Evolutionary conservation across 2,888 invertebrate species (phyloP).

Genomic region (Actias luna): DNA sequence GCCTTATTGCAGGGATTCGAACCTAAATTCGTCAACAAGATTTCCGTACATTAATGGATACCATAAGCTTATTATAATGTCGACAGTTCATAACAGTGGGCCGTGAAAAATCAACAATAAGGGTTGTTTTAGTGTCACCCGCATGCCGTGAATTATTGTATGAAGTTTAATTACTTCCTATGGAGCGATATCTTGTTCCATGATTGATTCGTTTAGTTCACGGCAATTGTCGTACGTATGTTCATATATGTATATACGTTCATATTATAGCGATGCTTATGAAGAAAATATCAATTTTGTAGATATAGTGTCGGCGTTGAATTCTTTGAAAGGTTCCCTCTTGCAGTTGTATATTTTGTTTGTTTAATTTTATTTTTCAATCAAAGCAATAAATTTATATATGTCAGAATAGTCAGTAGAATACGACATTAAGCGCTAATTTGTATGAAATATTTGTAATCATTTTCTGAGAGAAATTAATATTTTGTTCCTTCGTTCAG

Average conservation of each 20-base stretch:
- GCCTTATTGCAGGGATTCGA: no score
- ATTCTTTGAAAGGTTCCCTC: no score
- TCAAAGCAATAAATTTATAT: no score
- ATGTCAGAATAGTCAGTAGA: no score
- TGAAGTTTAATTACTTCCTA: conserved; percentile 36
- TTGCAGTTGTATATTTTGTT: no score
- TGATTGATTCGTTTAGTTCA: conserved; percentile 7
- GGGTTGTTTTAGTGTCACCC: conserved; percentile 38
- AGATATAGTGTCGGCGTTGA: background rate
- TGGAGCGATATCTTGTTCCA: conserved; percentile 21
- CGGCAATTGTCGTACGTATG: background rate
- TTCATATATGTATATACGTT: background rate
- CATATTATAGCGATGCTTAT: background rate
- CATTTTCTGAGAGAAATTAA: no score
- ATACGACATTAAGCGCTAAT: no score
- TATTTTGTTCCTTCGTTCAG: no score
- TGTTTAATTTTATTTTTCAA: no score
- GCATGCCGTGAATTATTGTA: conserved; percentile 51
- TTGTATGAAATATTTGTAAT: no score
- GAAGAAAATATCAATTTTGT: background rate
- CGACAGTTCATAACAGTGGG: background rate
- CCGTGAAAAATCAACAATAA: conserved; percentile 4
- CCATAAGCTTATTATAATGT: background rate
- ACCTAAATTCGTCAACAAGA: no score
- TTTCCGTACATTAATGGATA: no score